These are phyloP conservation scores for Phaethornis superciliosus DNA, from an alignment of 2,113 vertebrate species.

Conservation along the genomic window DNA sequence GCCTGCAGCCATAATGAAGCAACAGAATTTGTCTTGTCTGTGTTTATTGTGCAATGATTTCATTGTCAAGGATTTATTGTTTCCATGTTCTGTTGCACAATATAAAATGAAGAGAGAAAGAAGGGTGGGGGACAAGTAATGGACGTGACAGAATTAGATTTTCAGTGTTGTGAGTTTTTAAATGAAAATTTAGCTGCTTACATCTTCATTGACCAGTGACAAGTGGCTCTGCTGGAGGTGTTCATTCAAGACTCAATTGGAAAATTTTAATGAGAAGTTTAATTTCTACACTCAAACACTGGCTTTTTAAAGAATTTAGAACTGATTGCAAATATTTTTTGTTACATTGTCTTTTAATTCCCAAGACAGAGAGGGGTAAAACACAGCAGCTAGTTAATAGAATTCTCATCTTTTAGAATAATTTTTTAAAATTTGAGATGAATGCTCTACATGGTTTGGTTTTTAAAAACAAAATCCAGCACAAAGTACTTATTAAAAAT, in stretches of 20 bases:
- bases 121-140: background rate
- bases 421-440: background rate
- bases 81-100: constrained; percentile 52
- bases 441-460: rapidly evolving
- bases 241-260: background rate
- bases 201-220: background rate
- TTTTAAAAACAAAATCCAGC: background rate
- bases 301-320: background rate
- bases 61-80: constrained; percentile 35
- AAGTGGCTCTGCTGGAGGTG: background rate
- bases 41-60: constrained; percentile 32
- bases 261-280: background rate
- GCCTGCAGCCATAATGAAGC: constrained; percentile 36
- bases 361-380: background rate
- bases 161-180: background rate
- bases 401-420: background rate
- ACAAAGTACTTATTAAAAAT: background rate
- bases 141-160: background rate
- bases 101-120: background rate
- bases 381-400: background rate
- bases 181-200: background rate
- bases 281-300: background rate
- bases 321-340: background rate
- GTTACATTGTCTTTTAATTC: background rate
- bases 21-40: background rate